Evolutionary conservation across 2,888 invertebrate genomes (phyloP).

Genomic region (Trimorus sp.): DNA sequence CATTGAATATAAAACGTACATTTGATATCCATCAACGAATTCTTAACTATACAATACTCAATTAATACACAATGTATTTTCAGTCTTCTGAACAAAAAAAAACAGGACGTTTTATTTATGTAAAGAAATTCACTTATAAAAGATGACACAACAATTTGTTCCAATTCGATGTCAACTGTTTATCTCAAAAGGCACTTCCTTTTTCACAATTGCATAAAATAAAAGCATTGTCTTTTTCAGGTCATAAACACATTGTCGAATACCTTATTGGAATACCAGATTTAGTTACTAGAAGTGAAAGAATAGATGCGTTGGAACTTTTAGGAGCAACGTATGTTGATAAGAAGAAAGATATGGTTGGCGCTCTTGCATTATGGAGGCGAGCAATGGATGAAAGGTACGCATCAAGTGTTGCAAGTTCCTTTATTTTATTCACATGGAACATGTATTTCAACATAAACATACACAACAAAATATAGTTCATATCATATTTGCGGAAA

Average conservation of each 20-base stretch:
- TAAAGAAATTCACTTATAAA: background rate
- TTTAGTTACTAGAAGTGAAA: conserved; percentile 88
- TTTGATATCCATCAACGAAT: no score
- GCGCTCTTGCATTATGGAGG: conserved; percentile 94
- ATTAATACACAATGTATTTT: no score
- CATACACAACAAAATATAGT: background rate
- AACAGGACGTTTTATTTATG: no score
- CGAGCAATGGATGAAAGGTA: conserved; percentile 94
- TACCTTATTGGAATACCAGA: conserved; percentile 88
- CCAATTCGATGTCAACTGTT: background rate
- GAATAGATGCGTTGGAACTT: conserved; percentile 94
- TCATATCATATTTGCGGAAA: no score
- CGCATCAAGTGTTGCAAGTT: background rate
- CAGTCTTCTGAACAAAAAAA: no score
- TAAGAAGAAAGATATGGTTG: conserved; percentile 96
- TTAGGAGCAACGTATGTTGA: conserved; percentile 98
- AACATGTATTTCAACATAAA: no score
- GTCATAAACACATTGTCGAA: conserved; percentile 96
- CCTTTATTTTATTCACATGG: no score
- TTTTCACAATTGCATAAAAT: background rate
- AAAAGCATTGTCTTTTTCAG: conserved; percentile 79
- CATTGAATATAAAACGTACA: no score
- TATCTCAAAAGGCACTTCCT: background rate
- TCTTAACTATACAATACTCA: no score
- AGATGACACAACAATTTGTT: background rate